Evolutionary conservation across 2,888 invertebrate species (phyloP).

Genomic region (Colostygia pectinataria): DNA sequence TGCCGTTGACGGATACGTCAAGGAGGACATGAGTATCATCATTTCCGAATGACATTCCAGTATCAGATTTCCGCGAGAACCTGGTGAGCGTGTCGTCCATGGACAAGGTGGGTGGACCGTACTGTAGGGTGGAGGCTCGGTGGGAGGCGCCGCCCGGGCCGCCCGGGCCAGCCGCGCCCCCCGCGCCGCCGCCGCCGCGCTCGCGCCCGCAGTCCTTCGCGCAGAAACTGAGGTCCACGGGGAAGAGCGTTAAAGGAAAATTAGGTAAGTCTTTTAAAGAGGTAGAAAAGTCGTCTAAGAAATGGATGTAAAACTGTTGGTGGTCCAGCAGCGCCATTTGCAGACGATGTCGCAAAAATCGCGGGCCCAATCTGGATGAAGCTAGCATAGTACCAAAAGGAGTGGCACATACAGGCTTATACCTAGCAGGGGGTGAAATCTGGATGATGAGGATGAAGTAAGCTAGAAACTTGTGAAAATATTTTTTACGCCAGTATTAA

Average conservation of each 20-base stretch:
- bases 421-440: too few species aligned
- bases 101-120: conserved; percentile 67
- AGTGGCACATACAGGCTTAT: too few species aligned
- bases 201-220: conserved; percentile 92
- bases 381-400: too few species aligned
- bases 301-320: too few species aligned
- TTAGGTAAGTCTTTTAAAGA: conserved; percentile 68
- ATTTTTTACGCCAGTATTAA: too few species aligned
- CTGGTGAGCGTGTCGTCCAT: conserved; percentile 71
- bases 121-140: conserved; percentile 57
- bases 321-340: too few species aligned
- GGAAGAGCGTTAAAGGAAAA: conserved; percentile 91
- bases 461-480: too few species aligned
- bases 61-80: conserved; percentile 85
- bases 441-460: too few species aligned
- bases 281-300: too few species aligned
- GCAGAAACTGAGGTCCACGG: conserved; percentile 92
- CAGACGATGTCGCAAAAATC: too few species aligned
- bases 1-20: too few species aligned
- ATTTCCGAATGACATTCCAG: conserved; percentile 47
- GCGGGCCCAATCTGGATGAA: too few species aligned
- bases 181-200: conserved; percentile 42
- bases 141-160: conserved; percentile 55
- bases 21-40: not conserved
- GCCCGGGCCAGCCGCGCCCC: conserved; percentile 38